These are phyloP conservation scores for Anarhynchus alexandrinus DNA, from an alignment of 2,113 vertebrate genomes.

Conservation along the genomic window DNA sequence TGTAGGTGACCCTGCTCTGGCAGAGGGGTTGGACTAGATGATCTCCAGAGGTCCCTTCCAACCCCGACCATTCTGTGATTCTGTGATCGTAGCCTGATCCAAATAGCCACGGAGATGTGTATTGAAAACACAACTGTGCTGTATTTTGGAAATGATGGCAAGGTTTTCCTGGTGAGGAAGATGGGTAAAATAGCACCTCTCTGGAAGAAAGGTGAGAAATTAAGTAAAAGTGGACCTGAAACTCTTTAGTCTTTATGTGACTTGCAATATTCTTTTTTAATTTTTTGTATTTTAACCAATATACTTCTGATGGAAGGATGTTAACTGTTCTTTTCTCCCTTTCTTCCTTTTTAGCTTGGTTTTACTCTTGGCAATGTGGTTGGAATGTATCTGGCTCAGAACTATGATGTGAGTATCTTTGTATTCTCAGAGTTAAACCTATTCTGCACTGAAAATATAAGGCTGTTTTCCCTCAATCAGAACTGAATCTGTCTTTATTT, in stretches of 20 bases:
- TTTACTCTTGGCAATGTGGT: slow-evolving; percentile 95
- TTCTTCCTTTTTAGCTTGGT: slow-evolving; percentile 81
- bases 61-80: background rate
- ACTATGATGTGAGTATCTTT: slow-evolving; percentile 88
- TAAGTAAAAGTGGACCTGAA: background rate
- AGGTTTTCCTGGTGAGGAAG: background rate
- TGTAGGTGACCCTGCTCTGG: no score
- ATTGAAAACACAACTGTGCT: background rate
- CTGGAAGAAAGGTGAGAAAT: background rate
- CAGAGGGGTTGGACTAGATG: no score
- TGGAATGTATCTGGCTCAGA: slow-evolving; percentile 97
- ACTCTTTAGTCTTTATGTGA: background rate
- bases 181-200: background rate
- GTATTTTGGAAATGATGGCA: background rate
- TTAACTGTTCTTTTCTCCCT: background rate
- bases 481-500: background rate
- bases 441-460: background rate
- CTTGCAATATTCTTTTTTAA: background rate
- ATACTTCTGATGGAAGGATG: background rate
- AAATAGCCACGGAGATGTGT: background rate
- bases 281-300: background rate
- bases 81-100: background rate
- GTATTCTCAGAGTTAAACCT: background rate
- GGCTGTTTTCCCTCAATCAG: background rate
- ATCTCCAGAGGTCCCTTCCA: no score